These are phyloP conservation scores for Psilanteris sp. DNA, from an alignment of 1,140 invertebrate genomes.

Conservation along the genomic window DNA sequence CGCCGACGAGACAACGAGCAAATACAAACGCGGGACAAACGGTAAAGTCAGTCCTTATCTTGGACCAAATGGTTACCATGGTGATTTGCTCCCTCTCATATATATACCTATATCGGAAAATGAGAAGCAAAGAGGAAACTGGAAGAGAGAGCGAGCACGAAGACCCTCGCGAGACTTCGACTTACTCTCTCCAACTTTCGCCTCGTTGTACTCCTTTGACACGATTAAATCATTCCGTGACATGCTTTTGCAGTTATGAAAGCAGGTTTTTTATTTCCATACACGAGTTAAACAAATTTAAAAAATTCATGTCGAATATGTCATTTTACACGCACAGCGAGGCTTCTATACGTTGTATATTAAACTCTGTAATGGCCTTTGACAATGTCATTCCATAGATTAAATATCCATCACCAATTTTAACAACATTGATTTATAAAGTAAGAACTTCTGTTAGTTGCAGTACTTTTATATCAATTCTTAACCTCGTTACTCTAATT, in stretches of 20 bases:
- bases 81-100: conserved; percentile 45
- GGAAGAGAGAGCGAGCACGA: conserved; percentile 1
- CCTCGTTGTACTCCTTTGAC: conserved; percentile 44
- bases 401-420: neutral
- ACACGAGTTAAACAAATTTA: conserved; percentile 3
- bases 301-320: conserved; percentile 2
- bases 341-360: no score
- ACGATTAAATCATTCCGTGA: conserved; percentile 50
- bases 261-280: conserved; percentile 4
- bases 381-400: no score
- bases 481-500: no score
- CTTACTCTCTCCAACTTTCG: conserved; percentile 36
- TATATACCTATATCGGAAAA: conserved; percentile 34
- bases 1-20: conserved; percentile 28
- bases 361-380: no score
- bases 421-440: no score
- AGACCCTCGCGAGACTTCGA: neutral
- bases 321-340: conserved; percentile 2
- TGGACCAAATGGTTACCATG: conserved; percentile 42
- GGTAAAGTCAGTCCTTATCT: conserved; percentile 51
- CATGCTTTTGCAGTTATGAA: conserved; percentile 52
- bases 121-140: conserved; percentile 8
- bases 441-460: no score
- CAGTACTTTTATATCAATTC: no score
- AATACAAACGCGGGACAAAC: conserved; percentile 30